Evolutionary conservation across 2,888 invertebrate genomes (phyloP).

Genomic region (Pyrgus malvae): DNA sequence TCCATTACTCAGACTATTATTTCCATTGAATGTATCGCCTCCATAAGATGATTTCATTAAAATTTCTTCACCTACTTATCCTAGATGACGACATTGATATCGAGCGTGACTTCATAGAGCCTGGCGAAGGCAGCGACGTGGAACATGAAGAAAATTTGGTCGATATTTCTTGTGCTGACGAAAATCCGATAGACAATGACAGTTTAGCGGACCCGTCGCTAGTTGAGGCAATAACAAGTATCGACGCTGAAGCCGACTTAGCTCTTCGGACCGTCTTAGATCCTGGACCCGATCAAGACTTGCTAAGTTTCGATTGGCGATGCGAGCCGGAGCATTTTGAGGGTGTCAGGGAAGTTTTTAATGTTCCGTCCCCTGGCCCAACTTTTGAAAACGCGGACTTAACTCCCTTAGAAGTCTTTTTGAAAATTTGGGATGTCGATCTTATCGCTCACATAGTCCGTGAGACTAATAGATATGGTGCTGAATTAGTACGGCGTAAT

Average conservation of each 20-base stretch:
- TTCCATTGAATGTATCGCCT: slow-evolving; percentile 24
- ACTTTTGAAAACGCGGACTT: slow-evolving; percentile 20
- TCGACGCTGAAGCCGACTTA: background rate
- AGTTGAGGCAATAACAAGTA: background rate
- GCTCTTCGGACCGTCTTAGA: background rate
- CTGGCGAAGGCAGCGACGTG: slow-evolving; percentile 24
- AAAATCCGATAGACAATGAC: too few species aligned
- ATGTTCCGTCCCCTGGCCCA: slow-evolving; percentile 17
- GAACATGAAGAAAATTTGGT: slow-evolving; percentile 4
- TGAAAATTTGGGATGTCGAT: too few species aligned
- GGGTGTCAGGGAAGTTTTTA: slow-evolving; percentile 22
- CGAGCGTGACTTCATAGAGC: slow-evolving; percentile 20
- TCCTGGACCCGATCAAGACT: background rate
- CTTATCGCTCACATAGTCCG: too few species aligned
- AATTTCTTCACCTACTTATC: slow-evolving; percentile 20
- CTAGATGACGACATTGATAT: slow-evolving; percentile 19
- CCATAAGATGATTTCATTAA: slow-evolving; percentile 18
- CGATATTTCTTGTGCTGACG: too few species aligned
- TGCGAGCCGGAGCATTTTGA: too few species aligned
- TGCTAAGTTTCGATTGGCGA: background rate
- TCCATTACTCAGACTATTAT: slow-evolving; percentile 23
- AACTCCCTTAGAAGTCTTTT: too few species aligned
- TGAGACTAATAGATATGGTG: too few species aligned
- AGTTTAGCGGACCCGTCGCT: too few species aligned
- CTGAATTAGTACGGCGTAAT: too few species aligned